Percentiles rank a stretch among this genome's conserved stretches.
Conservation (phyloP, 1,140 invertebrate genomes). For the Cherax destructor region DNA sequence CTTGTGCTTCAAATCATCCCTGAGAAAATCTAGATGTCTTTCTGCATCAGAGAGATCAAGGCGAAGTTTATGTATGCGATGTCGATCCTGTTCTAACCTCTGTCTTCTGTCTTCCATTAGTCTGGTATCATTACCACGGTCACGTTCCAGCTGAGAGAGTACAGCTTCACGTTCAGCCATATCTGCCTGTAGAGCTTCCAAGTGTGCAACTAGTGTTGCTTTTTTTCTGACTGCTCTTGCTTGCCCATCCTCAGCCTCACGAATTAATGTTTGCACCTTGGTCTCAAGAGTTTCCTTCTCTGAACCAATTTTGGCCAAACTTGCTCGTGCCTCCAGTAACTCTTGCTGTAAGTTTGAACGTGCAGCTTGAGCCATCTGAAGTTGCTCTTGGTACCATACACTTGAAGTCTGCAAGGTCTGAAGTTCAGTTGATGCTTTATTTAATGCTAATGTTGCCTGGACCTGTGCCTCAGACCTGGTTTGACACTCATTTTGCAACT, state of each 20-base stretch:
- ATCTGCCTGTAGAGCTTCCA: slow-evolving; percentile 60
- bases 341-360: slow-evolving; percentile 56
- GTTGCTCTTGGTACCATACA: slow-evolving; percentile 56
- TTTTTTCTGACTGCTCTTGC: slow-evolving; percentile 62
- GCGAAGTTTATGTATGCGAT: slow-evolving; percentile 55
- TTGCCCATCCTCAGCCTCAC: slow-evolving; percentile 54
- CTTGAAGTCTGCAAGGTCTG: slow-evolving; percentile 20
- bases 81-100: slow-evolving; percentile 62
- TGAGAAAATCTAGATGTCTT: slow-evolving; percentile 45
- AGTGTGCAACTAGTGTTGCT: slow-evolving; percentile 49
- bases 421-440: slow-evolving; percentile 29
- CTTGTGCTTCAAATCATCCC: slow-evolving; percentile 61
- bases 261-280: slow-evolving; percentile 44
- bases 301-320: slow-evolving; percentile 33
- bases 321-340: slow-evolving; percentile 29
- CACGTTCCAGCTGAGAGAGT: slow-evolving; percentile 52
- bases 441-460: slow-evolving; percentile 34
- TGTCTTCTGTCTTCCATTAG: slow-evolving; percentile 52
- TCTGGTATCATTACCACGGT: slow-evolving; percentile 21
- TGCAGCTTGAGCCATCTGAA: slow-evolving; percentile 51
- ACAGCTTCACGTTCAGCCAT: slow-evolving; percentile 64
- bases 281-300: slow-evolving; percentile 52
- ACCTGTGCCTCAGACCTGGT: slow-evolving; percentile 15
- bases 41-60: slow-evolving; percentile 54
- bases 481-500: slow-evolving; percentile 25